Evolutionary conservation across 2,797 vertebrate genomes (phyloP), one percentile per base, ranked within the genome.

Genomic region (Craterocephalus amniculus): DNA sequence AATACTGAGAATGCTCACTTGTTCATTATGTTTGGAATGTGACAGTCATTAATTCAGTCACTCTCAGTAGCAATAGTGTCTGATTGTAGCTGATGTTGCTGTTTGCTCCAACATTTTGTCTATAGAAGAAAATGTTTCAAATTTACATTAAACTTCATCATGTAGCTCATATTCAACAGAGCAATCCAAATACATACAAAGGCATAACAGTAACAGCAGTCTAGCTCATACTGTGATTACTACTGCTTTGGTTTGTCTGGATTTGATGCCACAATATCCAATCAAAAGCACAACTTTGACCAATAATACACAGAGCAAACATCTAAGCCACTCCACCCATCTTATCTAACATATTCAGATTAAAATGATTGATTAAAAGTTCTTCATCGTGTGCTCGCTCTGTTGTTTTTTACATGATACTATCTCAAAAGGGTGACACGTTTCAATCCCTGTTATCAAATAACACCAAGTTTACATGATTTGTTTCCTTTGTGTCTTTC

Each of bases 401-500:
- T 38, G 20, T 6, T 12, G 36, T 59, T 16, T 31, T n/a, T 6
- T 26, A 5, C 0, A 12, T 16, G 24, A 2, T 60, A 18, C 13
- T 4, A 32, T 54, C 56, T 56, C 22, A 38, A 14, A 66, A 1
- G 55, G 57, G 35, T 31, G 43, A 48, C 26, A 22, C n/a, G 5
- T 66, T 43, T 4, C 2, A 6, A 26, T 7, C n/a, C 18, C 20
- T 6, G 9, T 64, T 45, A 63, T 63, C 57, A 35, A 4, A 26
- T 54, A 64, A 56, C 40, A 31, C 35, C 8, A 0, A 66, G 51
- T 26, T 58, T 56, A 45, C 36, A 18, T n/a, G 4, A 5, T 29
- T 29, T 40, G 27, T 63, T 59, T 31, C 55, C 64, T 40, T 64
- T 24, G 20, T 52, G 57, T 59, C 73, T 18, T 29, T 4, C 12